These are phyloP conservation scores for Chymomyza costata DNA, from an alignment of 1,140 invertebrate species.

Conservation along the genomic window DNA sequence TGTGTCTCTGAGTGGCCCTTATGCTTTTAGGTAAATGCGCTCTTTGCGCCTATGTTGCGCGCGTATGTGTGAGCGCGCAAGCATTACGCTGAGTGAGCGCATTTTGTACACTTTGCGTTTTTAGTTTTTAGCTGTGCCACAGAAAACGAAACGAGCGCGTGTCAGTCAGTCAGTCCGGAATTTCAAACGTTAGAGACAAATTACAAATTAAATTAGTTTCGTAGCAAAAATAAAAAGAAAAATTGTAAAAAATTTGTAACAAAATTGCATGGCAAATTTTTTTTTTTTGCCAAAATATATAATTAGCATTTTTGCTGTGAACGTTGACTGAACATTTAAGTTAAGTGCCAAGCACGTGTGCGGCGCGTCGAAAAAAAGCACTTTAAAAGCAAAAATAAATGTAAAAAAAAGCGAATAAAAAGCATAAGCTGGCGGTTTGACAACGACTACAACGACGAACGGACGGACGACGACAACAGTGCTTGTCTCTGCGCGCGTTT, in stretches of 20 bases:
- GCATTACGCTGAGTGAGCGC: too few species aligned
- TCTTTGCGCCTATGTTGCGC: constrained; percentile 11
- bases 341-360: constrained; percentile 29
- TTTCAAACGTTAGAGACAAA: too few species aligned
- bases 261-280: too few species aligned
- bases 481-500: constrained; percentile 1
- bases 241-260: constrained; percentile 12
- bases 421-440: too few species aligned
- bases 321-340: not conserved
- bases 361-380: constrained; percentile 16
- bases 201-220: too few species aligned
- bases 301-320: too few species aligned
- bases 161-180: constrained; percentile 42
- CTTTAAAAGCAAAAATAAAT: constrained; percentile 17
- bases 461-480: constrained; percentile 8
- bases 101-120: constrained; percentile 41
- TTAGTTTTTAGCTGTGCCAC: too few species aligned
- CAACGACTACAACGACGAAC: not conserved
- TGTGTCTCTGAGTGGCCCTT: not conserved
- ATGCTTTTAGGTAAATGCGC: too few species aligned
- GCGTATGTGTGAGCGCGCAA: constrained; percentile 14
- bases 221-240: constrained; percentile 16
- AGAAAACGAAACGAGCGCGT: constrained; percentile 27
- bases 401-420: constrained; percentile 24
- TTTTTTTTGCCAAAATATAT: too few species aligned